Conservation (phyloP, 23 tunicate species). For the Phallusia fumigata region DNA sequence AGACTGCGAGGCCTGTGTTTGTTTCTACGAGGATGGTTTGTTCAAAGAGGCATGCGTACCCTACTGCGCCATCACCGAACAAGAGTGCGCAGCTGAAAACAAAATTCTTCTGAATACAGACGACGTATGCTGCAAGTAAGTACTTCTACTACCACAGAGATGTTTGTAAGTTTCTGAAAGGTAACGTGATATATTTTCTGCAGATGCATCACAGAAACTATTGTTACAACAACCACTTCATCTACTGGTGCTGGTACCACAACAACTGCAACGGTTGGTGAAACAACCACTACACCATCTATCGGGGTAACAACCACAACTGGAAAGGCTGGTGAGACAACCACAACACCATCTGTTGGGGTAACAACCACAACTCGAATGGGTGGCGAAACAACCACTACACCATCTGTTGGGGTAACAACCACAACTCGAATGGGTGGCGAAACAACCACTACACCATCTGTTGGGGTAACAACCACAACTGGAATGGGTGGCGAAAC, state of each 20-base stretch:
- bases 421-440: constrained; percentile 18
- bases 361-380: constrained; percentile 30
- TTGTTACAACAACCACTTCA: constrained; percentile 25
- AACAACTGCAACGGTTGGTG: constrained; percentile 15
- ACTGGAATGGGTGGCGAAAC: constrained; percentile 36
- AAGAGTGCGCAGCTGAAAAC: constrained; percentile 49
- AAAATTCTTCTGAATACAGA: constrained; percentile 39
- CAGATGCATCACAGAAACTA: constrained; percentile 18
- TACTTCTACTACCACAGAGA: neutral
- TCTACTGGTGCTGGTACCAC: constrained; percentile 21
- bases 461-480: no score
- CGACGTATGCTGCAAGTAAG: constrained; percentile 89
- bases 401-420: constrained; percentile 5
- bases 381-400: constrained; percentile 26
- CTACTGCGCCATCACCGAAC: constrained; percentile 65
- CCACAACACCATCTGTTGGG: constrained; percentile 30
- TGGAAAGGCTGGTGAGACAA: constrained; percentile 21
- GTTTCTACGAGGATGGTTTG: constrained; percentile 58
- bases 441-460: no score
- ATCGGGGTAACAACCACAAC: constrained; percentile 35
- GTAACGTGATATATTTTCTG: neutral
- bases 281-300: constrained; percentile 35
- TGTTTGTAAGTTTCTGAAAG: neutral
- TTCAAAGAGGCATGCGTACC: constrained; percentile 65
- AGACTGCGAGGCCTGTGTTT: constrained; percentile 71